Conservation (phyloP, 1,140 invertebrate genomes). For the Drosophila littoralis region DNA sequence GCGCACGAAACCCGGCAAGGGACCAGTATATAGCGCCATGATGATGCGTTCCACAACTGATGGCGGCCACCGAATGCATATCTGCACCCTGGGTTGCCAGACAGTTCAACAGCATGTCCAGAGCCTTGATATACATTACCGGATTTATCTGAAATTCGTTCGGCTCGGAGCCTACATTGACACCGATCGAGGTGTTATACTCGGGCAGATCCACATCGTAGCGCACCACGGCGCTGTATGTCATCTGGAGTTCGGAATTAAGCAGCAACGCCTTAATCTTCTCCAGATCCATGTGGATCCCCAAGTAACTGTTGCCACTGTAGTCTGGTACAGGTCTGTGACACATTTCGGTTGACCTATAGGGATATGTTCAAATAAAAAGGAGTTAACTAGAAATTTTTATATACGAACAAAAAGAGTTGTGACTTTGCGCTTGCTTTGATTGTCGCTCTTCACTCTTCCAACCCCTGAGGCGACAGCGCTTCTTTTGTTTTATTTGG, state of each 20-base stretch:
- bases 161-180: fast-evolving
- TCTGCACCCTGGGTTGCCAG: conserved; percentile 91
- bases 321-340: conserved; percentile 32
- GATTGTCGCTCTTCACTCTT: too few relatives aligned
- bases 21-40: conserved; percentile 98
- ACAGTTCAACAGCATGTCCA: conserved; percentile 95
- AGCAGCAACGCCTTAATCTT: conserved; percentile 38
- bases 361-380: background rate
- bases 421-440: too few relatives aligned
- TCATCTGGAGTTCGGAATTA: conserved; percentile 35
- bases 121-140: conserved; percentile 97
- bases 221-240: conserved; percentile 12
- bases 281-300: conserved; percentile 42
- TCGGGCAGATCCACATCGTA: conserved; percentile 65
- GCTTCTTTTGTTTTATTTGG: too few relatives aligned
- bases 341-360: conserved; percentile 43
- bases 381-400: conserved; percentile 7
- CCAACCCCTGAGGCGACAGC: too few relatives aligned
- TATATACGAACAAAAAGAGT: background rate
- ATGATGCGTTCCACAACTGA: conserved; percentile 97
- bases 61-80: conserved; percentile 90
- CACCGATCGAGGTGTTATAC: conserved; percentile 31
- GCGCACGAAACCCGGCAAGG: conserved; percentile 87
- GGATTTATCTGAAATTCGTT: conserved; percentile 88
- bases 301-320: conserved; percentile 59